Base-by-base conservation (phyloP, 2,797 vertebrate genomes). In the Zalophus californianus region DNA sequence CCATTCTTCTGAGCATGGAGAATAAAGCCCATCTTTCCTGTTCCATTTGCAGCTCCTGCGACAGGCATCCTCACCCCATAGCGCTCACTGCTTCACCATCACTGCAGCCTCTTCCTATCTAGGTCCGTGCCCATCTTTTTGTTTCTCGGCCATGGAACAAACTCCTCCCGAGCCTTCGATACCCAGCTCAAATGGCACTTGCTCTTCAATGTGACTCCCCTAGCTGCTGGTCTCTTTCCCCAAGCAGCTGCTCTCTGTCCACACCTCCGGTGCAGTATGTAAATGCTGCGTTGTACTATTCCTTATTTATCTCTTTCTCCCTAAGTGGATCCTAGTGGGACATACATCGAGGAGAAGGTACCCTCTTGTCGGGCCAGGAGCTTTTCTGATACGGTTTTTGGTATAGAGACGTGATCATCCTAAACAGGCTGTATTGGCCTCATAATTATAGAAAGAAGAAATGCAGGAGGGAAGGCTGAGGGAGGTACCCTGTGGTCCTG, bases 141-240 rank as follows among this genome's bases (percentile, higher is more conserved):
- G 38, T 32, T 29, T 54, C 35, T 35, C 15, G 50, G 10, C 62
- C 7, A 23, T 54, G 56, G 48, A 60, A 62, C 41, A 38, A 32
- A 92, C 44, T 73, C 20, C 70, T 58, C 27, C 35, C 5, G 32
- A 7, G 48, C 35, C 77, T 97, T 95, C 35, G 27, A 58, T 64
- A 93, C 87, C 90, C 75, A 87, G 70, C 52, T 86, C 84, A 93
- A 86, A 52, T 92, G 68, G 13, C 96, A 50, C n/a, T 16, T 58
- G 77, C 32, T 96, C 60, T 88, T 75, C 70, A 2, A 4, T 27
- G 5, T 32, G 60, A 70, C 27, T 62, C 20, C 23, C 8, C 66
- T 70, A n/a, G 54, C 72, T 11, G 8, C 60, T 38, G 23, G 27
- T 78, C 70, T 60, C 54, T 75, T 80, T 79, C 77, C 93, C 86